phyloP scores from a whole-genome alignment of 2,113 vertebrate genomes.

The Menidia beryllina region DNA sequence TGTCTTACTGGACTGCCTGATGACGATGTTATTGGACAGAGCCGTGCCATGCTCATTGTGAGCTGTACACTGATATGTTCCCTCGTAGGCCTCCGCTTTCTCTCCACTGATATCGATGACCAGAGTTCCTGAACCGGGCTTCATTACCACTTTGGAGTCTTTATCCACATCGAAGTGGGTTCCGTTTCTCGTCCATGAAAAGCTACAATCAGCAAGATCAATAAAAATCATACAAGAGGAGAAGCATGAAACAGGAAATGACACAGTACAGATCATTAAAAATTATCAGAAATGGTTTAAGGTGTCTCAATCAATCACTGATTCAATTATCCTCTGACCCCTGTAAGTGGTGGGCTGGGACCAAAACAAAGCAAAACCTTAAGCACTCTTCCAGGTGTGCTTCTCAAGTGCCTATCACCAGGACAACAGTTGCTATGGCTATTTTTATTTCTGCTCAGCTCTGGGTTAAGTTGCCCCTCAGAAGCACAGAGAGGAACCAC shows the following conservation, averaged over 20 bases:
- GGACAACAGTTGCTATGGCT: slow-evolving; percentile 50
- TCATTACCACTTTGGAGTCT: slow-evolving; percentile 91
- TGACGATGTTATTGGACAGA: slow-evolving; percentile 91
- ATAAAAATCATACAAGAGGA: background rate
- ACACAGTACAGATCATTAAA: background rate
- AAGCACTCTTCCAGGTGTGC: slow-evolving; percentile 37
- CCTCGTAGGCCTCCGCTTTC: slow-evolving; percentile 93
- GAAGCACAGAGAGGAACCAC: background rate
- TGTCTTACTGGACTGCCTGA: slow-evolving; percentile 92
- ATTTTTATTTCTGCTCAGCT: slow-evolving; percentile 40
- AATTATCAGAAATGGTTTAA: background rate
- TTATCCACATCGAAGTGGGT: slow-evolving; percentile 95
- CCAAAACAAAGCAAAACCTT: slow-evolving; percentile 13
- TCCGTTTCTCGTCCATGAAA: slow-evolving; percentile 96
- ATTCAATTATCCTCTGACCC: slow-evolving; percentile 10
- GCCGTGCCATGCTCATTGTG: slow-evolving; percentile 93
- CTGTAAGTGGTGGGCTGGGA: background rate
- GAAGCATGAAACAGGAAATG: background rate
- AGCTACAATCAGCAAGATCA: slow-evolving; percentile 76
- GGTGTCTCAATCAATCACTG: slow-evolving; percentile 1
- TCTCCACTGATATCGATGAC: slow-evolving; percentile 92
- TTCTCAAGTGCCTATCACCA: slow-evolving; percentile 33
- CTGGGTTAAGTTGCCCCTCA: slow-evolving; percentile 19
- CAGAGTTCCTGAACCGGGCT: slow-evolving; percentile 90
- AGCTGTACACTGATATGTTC: slow-evolving; percentile 93